These are phyloP conservation scores for Tetheella fluctuosa DNA, from an alignment of 2,888 invertebrate species.

Conservation along the genomic window DNA sequence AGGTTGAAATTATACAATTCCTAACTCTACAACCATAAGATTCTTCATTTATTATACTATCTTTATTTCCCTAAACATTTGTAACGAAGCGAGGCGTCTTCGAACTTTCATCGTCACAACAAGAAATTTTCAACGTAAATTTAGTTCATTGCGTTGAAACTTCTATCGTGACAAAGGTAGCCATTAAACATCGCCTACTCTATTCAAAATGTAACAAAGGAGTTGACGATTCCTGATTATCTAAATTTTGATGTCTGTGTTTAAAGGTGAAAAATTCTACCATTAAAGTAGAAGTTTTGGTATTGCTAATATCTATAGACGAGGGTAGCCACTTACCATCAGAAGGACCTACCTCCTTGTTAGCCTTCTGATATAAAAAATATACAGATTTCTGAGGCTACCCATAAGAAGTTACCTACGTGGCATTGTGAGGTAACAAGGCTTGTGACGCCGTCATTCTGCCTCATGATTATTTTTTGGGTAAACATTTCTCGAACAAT, in stretches of 20 bases:
- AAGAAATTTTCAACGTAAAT: conserved; percentile 9
- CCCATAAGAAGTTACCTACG: background rate
- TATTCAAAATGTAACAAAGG: conserved; percentile 3
- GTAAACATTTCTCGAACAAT: too few species aligned
- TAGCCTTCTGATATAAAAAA: too few species aligned
- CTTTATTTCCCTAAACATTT: conserved; percentile 10
- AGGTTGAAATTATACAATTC: background rate
- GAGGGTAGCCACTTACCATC: too few species aligned
- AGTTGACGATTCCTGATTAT: background rate
- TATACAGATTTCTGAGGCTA: too few species aligned
- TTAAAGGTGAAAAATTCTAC: background rate
- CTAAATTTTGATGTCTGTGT: background rate
- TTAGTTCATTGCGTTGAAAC: background rate
- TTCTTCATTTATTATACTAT: conserved; percentile 4
- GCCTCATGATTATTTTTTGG: too few species aligned
- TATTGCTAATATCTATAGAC: too few species aligned
- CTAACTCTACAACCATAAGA: background rate
- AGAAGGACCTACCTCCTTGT: too few species aligned
- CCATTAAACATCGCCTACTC: conserved; percentile 6
- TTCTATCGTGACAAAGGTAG: conserved; percentile 7
- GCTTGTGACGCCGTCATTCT: too few species aligned
- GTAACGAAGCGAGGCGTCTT: background rate
- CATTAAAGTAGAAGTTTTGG: too few species aligned
- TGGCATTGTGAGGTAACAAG: too few species aligned
- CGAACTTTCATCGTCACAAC: background rate